phyloP scores from a whole-genome alignment of 2,797 vertebrate species.

The Pantherophis vulpinus region DNA sequence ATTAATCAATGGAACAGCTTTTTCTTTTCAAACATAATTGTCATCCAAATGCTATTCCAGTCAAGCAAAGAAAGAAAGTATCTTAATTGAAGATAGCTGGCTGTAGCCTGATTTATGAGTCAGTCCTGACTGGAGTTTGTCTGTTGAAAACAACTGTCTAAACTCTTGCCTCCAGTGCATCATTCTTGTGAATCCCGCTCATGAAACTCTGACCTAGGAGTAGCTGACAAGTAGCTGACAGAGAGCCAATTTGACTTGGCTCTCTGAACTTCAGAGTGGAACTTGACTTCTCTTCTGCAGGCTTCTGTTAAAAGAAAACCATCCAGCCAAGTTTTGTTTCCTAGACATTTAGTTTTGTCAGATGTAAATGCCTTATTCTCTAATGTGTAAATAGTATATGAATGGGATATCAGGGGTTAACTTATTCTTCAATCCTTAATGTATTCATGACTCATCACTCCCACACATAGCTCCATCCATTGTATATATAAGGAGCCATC shows the following conservation, averaged over 20 bases:
- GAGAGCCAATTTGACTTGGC: background rate
- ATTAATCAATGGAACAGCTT: background rate
- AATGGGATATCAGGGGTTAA: too few species aligned
- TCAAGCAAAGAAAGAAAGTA: background rate
- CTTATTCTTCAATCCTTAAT: too few species aligned
- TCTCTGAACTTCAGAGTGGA: background rate
- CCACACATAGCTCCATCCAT: too few species aligned
- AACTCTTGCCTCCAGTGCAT: background rate
- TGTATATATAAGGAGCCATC: too few species aligned
- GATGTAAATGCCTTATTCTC: too few species aligned
- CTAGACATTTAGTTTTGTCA: background rate
- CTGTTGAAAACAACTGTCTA: background rate
- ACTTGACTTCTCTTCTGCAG: background rate
- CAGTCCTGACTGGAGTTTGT: background rate
- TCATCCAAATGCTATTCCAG: slow-evolving; percentile 2
- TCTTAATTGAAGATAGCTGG: background rate
- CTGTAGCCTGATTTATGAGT: background rate
- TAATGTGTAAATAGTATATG: too few species aligned
- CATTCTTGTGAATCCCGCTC: background rate
- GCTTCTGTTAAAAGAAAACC: background rate
- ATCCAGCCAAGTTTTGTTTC: background rate
- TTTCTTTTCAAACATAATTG: background rate
- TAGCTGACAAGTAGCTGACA: background rate
- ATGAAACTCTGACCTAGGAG: background rate
- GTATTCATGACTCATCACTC: too few species aligned